Evolutionary conservation across 2,797 vertebrate genomes (phyloP), one percentile per base, ranked within the genome.

Genomic region (Phataginus tetradactyla): DNA sequence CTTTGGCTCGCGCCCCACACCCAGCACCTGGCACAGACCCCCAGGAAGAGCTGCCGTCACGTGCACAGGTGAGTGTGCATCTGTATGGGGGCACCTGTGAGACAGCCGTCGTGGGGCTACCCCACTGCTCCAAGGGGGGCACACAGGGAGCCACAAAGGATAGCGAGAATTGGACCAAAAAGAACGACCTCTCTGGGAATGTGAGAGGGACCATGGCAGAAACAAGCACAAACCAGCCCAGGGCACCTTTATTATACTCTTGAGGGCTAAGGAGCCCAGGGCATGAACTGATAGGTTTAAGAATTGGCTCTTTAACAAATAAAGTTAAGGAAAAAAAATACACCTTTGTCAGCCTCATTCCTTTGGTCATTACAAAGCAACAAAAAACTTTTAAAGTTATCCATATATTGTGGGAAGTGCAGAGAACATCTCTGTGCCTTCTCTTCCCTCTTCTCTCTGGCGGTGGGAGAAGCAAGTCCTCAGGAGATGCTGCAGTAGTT

Each of bases 301-400:
- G 98, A 98, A 98, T 96, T 97, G 98, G 98, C 98, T 98, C 98
- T 98, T 98, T 98, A 98, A 97, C 98, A 98, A 98, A 96, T 89
- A 98, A 98, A 98, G 97, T 98, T 97, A 98, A 98, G 57, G 51
- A 29, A 86, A 86, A 83, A 80, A 95, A 94, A 96, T 51, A 97
- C 95, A 98, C 97, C 98, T 98, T 86, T 95, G 97, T 98, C 98
- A 98, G 98, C 98, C 99, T 98, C 98, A 98, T 98, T 99, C 98
- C 98, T 99, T 99, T 99, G 99, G 99, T 99, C 99, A 99, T 99
- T 99, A 98, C 98, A 99, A 99, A 99, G 99, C 98, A 99, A 99
- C 98, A 98, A 97, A 98, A 98, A 98, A 98, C 98, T 97, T 98
- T 97, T 97, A 98, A 97, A 93, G 66, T 94, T 96, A 97, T 98